Evolutionary conservation across 2,797 vertebrate species (phyloP).

Genomic region (Dryobates pubescens): DNA sequence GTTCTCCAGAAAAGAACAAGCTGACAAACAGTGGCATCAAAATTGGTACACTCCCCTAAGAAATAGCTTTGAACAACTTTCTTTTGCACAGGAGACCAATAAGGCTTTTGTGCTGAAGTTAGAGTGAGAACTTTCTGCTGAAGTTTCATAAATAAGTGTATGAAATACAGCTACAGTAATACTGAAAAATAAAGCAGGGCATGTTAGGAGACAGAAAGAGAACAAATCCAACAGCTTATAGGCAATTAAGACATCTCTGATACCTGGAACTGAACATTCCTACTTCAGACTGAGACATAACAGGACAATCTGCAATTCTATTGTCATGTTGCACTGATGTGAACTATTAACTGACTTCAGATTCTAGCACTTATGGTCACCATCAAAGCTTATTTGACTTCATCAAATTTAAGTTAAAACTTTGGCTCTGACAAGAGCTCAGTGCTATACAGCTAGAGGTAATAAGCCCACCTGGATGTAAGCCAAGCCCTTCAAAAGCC

Average conservation of each 20-base stretch:
- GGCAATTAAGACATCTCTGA: background rate
- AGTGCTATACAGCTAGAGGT: background rate
- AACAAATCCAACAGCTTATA: background rate
- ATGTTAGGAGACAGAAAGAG: background rate
- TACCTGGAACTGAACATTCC: background rate
- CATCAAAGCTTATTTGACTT: constrained; percentile 14
- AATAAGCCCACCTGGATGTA: background rate
- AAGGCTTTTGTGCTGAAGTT: background rate
- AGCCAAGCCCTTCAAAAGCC: background rate
- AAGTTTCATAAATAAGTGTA: background rate
- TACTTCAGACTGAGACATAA: background rate
- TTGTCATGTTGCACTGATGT: background rate
- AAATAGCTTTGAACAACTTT: background rate
- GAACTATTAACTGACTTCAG: background rate
- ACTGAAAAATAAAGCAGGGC: background rate
- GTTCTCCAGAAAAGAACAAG: background rate
- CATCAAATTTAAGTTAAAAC: background rate
- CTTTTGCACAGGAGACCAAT: background rate
- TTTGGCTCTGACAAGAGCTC: background rate
- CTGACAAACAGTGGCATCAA: background rate
- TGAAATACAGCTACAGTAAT: background rate
- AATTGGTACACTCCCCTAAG: background rate
- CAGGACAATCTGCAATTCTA: background rate
- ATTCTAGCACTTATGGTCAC: background rate
- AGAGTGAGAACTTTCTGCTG: background rate